phyloP scores from a whole-genome alignment of 2,888 invertebrate genomes.

The Trimorus sp. region DNA sequence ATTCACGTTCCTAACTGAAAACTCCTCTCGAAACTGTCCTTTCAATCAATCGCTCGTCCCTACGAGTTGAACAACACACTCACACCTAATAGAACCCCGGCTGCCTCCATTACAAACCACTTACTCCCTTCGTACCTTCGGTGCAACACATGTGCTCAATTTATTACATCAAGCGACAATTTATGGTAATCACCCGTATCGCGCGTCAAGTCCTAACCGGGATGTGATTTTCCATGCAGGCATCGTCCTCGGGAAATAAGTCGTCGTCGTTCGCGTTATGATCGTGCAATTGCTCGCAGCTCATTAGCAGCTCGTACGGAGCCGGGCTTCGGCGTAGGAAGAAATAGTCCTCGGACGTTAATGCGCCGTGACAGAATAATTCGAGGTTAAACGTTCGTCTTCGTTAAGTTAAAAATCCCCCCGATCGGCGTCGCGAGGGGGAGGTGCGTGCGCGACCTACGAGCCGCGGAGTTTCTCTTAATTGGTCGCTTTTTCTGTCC shows the following conservation, averaged over 20 bases:
- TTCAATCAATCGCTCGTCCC: no score
- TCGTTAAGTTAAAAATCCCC: conserved; percentile 74
- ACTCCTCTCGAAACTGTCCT: no score
- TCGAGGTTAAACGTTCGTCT: conserved; percentile 73
- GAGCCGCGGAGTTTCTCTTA: conserved; percentile 75
- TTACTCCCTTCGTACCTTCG: background rate
- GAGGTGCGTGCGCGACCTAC: conserved; percentile 65
- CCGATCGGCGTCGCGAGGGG: conserved; percentile 53
- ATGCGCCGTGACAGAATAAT: conserved; percentile 79
- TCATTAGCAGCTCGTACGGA: conserved; percentile 77
- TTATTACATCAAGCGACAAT: conserved; percentile 24
- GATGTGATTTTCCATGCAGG: conserved; percentile 38
- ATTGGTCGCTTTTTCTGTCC: conserved; percentile 77
- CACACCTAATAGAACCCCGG: background rate
- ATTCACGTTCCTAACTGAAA: no score
- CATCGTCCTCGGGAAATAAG: conserved; percentile 67
- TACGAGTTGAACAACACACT: background rate
- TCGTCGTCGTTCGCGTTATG: conserved; percentile 70
- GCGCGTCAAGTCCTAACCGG: conserved; percentile 20
- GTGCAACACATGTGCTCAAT: conserved; percentile 9
- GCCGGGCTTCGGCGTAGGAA: conserved; percentile 65
- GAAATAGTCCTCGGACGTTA: conserved; percentile 73
- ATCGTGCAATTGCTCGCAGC: conserved; percentile 74
- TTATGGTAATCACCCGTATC: conserved; percentile 36
- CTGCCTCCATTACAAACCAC: conserved; percentile 12